These are phyloP conservation scores for Canis aureus DNA, from an alignment of 2,113 vertebrate genomes.

Conservation along the genomic window DNA sequence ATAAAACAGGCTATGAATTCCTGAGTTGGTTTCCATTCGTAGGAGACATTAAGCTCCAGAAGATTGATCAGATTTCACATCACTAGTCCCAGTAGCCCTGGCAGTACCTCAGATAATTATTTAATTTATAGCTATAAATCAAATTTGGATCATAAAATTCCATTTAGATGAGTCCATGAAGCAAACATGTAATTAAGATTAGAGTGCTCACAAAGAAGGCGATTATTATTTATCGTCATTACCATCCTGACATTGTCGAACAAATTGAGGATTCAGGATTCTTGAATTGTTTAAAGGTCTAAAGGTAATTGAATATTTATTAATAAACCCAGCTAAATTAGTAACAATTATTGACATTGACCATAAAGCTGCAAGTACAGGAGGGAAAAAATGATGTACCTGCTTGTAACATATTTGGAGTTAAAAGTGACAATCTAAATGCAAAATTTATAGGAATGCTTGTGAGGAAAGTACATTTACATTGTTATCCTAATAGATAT, in stretches of 20 bases:
- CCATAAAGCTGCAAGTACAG: neutral
- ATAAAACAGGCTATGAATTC: conserved; percentile 77
- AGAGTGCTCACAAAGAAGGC: neutral
- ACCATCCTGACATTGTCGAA: neutral
- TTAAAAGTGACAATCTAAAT: conserved; percentile 29
- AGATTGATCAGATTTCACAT: conserved; percentile 68
- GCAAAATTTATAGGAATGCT: neutral
- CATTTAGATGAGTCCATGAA: neutral
- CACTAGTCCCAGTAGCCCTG: neutral
- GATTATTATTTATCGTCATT: neutral
- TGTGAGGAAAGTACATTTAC: neutral
- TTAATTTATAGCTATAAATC: conserved; percentile 76
- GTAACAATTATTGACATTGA: conserved; percentile 4
- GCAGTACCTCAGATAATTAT: conserved; percentile 44
- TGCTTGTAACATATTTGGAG: neutral
- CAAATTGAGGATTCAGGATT: neutral
- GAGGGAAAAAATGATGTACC: neutral
- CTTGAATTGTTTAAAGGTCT: neutral
- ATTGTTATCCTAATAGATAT: neutral
- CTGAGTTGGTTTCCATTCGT: conserved; percentile 60
- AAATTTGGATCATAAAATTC: conserved; percentile 69
- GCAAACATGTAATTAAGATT: conserved; percentile 66
- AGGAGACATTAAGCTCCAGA: conserved; percentile 46
- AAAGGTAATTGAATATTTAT: conserved; percentile 51
- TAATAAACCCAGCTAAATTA: conserved; percentile 20